Conservation (phyloP, 1,140 invertebrate species). For the Drosophila sechellia region DNA sequence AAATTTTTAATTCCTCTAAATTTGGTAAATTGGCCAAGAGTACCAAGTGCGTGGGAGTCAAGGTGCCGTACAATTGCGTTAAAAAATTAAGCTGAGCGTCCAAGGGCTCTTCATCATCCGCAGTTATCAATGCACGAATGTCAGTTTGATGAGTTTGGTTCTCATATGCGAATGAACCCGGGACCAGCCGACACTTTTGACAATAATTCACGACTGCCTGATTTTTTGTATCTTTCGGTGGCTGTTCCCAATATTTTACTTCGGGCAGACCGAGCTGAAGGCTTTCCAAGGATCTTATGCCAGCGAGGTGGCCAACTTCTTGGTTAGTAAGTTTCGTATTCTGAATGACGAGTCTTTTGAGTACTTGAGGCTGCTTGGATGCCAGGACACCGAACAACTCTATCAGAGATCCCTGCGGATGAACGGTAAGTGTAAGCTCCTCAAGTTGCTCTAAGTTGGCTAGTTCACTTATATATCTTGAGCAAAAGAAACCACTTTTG, state of each 20-base stretch:
- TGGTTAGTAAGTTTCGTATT: not conserved
- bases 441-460: not conserved
- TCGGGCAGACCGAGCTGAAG: not conserved
- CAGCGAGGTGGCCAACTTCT: not conserved
- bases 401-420: not conserved
- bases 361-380: not conserved
- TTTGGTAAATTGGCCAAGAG: not conserved
- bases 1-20: not conserved
- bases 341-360: not conserved
- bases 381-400: not conserved
- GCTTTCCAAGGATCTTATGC: not conserved
- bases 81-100: not conserved
- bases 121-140: not conserved
- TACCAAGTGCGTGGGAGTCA: not conserved
- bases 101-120: not conserved
- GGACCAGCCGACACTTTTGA: not conserved
- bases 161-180: not conserved
- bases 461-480: not conserved
- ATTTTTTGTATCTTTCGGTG: too few species aligned
- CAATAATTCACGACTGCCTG: not conserved
- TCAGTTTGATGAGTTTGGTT: not conserved
- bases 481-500: conserved; percentile 11
- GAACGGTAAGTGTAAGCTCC: not conserved
- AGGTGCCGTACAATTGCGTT: not conserved
- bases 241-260: not conserved